phyloP scores from a whole-genome alignment of 2,888 invertebrate genomes.

The Ophion obscuratus region DNA sequence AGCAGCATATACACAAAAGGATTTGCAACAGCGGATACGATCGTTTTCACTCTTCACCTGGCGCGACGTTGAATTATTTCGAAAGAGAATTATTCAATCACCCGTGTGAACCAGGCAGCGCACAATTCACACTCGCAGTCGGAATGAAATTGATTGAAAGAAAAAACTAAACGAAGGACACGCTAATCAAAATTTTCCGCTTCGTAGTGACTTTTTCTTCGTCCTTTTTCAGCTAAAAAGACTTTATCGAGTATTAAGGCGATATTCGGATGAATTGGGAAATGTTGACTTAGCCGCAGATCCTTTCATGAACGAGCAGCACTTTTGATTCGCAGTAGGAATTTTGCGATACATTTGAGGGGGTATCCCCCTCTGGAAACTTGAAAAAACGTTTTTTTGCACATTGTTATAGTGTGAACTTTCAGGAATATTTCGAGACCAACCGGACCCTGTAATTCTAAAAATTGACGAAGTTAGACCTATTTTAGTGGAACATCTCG shows the following conservation, averaged over 20 bases:
- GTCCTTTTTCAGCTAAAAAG: background rate
- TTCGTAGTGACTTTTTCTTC: background rate
- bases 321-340: no score
- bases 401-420: no score
- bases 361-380: no score
- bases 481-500: no score
- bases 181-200: background rate
- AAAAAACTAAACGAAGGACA: background rate
- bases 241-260: background rate
- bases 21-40: constrained; percentile 62
- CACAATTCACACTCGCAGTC: background rate
- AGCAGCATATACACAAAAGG: constrained; percentile 41
- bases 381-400: no score
- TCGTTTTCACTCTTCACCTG: constrained; percentile 61
- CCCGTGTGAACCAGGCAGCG: background rate
- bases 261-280: background rate
- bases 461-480: no score
- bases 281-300: background rate
- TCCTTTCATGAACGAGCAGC: no score
- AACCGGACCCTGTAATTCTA: no score
- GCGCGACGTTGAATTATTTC: constrained; percentile 28
- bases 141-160: background rate
- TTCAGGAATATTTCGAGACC: no score
- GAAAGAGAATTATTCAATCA: constrained; percentile 43
- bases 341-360: no score